Conservation (phyloP, 2,113 vertebrate species). For the Syrmaticus mikado region DNA sequence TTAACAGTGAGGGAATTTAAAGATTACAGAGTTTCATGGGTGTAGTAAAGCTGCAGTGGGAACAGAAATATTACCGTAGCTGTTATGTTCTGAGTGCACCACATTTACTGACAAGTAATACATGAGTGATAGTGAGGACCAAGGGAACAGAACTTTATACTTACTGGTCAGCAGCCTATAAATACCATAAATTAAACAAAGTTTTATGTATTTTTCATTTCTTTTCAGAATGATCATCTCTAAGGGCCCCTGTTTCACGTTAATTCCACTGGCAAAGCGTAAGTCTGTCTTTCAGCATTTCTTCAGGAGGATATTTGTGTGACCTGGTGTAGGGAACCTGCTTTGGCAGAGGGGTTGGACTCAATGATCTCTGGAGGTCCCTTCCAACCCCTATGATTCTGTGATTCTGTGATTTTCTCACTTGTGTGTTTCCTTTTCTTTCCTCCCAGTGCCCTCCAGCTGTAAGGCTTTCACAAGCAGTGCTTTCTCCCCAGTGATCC, state of each 20-base stretch:
- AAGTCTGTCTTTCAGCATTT: slow-evolving; percentile 44
- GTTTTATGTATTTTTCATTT: slow-evolving; percentile 84
- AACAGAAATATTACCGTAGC: slow-evolving; percentile 87
- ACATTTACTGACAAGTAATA: slow-evolving; percentile 83
- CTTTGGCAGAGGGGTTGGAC: no score
- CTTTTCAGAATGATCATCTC: slow-evolving; percentile 75
- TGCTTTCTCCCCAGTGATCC: not conserved
- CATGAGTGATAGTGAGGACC: slow-evolving; percentile 82
- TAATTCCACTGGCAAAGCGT: slow-evolving; percentile 60
- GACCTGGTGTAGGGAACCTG: no score
- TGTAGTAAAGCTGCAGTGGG: slow-evolving; percentile 94
- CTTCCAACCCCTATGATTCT: no score
- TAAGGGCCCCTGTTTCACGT: slow-evolving; percentile 68
- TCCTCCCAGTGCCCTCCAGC: not conserved
- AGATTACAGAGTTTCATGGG: slow-evolving; percentile 92
- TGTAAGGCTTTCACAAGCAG: not conserved
- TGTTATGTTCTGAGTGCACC: slow-evolving; percentile 86
- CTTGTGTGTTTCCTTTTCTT: not conserved
- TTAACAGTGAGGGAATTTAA: slow-evolving; percentile 97
- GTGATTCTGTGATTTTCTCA: not conserved
- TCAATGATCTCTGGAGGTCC: no score
- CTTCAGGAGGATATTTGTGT: not conserved
- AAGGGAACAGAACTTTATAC: slow-evolving; percentile 83
- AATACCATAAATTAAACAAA: slow-evolving; percentile 85
- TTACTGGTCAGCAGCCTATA: slow-evolving; percentile 87